These are phyloP conservation scores for Trachops cirrhosus DNA, from an alignment of 2,797 vertebrate genomes.

Conservation along the genomic window DNA sequence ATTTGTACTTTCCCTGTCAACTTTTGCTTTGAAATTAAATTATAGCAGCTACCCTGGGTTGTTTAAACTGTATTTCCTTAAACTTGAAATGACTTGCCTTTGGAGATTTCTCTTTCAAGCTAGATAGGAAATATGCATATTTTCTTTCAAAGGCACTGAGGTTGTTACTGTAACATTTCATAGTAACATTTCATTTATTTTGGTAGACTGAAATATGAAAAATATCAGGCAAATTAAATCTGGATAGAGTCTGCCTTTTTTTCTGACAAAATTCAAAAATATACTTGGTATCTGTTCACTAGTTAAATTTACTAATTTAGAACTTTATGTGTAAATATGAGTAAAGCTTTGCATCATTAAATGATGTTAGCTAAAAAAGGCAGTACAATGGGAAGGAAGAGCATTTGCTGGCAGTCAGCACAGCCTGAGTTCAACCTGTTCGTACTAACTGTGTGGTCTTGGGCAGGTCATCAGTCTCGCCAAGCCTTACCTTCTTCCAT, in stretches of 20 bases:
- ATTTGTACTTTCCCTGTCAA: not conserved
- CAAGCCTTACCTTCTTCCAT: not conserved
- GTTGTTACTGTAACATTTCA: conserved; percentile 7
- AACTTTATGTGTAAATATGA: not conserved
- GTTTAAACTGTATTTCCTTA: not conserved
- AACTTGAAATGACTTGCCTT: conserved; percentile 31
- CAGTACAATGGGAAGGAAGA: not conserved
- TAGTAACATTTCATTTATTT: conserved; percentile 39
- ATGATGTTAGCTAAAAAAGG: not conserved
- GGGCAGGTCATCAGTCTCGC: not conserved
- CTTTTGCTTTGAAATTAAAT: conserved; percentile 51
- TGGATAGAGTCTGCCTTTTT: not conserved
- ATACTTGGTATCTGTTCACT: not conserved
- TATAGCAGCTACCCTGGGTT: not conserved
- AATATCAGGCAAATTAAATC: not conserved
- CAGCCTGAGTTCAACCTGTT: not conserved
- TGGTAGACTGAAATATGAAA: not conserved
- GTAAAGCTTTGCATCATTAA: not conserved
- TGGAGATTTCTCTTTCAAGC: conserved; percentile 47
- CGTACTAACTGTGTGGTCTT: not conserved
- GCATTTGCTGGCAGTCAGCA: not conserved
- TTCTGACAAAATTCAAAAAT: conserved; percentile 18
- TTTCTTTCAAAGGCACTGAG: conserved; percentile 37
- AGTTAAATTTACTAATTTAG: conserved; percentile 27
- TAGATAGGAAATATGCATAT: not conserved